phyloP scores from a whole-genome alignment of 2,113 vertebrate genomes.

The Gallinago jamesoni region DNA sequence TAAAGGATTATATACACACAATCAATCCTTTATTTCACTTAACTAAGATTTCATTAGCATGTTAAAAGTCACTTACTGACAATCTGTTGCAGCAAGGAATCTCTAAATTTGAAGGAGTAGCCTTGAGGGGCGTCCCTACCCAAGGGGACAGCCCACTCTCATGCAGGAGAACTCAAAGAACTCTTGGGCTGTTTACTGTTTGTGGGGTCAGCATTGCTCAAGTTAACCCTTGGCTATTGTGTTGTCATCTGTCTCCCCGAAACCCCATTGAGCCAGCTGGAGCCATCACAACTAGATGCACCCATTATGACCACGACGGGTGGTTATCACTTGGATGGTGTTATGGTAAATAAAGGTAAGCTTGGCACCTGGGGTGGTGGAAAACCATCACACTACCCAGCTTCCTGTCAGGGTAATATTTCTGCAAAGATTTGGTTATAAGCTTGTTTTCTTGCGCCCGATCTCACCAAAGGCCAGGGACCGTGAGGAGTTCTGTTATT shows the following conservation, averaged over 20 bases:
- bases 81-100: not conserved
- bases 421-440: not conserved
- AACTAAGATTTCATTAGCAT: not conserved
- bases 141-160: not conserved
- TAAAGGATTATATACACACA: not conserved
- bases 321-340: not conserved
- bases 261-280: not conserved
- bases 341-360: not conserved
- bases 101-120: not conserved
- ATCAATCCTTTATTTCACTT: not conserved
- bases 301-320: not conserved
- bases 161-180: not conserved
- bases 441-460: fast-evolving
- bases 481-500: not conserved
- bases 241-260: not conserved
- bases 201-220: not conserved
- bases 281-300: not conserved
- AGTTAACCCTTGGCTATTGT: not conserved
- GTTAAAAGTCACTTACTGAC: not conserved
- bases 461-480: not conserved
- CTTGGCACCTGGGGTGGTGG: not conserved
- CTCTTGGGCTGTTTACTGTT: not conserved
- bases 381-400: not conserved
- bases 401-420: not conserved
- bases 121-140: not conserved